Base-by-base conservation (phyloP, 2,113 vertebrate genomes). In the Chionomys nivalis region DNA sequence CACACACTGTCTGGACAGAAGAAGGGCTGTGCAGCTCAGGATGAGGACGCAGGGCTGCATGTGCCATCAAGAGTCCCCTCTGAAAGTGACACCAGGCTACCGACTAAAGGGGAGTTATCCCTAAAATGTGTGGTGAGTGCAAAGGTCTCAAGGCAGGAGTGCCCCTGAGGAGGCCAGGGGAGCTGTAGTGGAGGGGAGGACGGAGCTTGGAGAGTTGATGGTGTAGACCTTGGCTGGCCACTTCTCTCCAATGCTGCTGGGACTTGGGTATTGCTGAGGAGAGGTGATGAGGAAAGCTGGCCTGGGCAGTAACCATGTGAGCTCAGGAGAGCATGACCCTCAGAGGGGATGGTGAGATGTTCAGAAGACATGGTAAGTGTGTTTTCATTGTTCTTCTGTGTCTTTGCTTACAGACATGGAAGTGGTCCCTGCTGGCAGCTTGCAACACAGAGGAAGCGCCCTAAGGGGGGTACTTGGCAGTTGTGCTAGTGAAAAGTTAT, bases 401-500 rank as follows among this genome's bases (percentile, higher is more conserved):
- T 42, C 55, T 58, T 87, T 97, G 93, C 70, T 94, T 94, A 95
- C 89, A 89, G 93, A 89, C 17, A 9, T 83, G 68, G 42, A 72
- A 63, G 68, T 58, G 19, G 55, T 83, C 94, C 72, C 63, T 63
- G 5, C 77, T 44, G 94, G 55, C 91, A 70, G 94, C 87, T 63
- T 79, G 17, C 89, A 89, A 66, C n/a, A 36, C 52, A 66, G 87
- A 93, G 16, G 55, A 95, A 72, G 91, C 63, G 75, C 73, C 91
- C 0, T 21, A 58, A 58, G 55, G 55, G 36, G 39, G 93, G 78
- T 93, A 70, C 96, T 94, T 19, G 77, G 68, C 75, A 78, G 82
- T 89, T 83, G 7, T 94, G 91, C 81, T 96, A 97, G 49, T 96
- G 73, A 65, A 94, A 96, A 82, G 82, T 65, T 14, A 75, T 82